phyloP scores from a whole-genome alignment of 2,113 vertebrate genomes.

The Pygoscelis antarcticus region DNA sequence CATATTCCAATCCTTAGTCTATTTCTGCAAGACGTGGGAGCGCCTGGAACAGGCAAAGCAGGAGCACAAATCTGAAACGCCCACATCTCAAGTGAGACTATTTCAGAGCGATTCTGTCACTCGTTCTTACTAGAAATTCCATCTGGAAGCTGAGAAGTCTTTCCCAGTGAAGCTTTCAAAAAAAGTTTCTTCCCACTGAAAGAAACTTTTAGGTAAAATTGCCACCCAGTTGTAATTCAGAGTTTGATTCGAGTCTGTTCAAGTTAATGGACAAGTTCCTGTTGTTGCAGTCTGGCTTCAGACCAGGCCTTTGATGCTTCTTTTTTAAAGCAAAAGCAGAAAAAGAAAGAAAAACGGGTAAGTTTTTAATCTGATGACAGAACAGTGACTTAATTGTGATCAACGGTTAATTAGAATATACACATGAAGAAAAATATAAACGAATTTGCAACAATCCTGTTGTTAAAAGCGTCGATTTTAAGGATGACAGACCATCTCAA shows the following conservation, averaged over 20 bases:
- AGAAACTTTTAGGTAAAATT: not conserved
- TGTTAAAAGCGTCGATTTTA: not conserved
- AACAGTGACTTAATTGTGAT: not conserved
- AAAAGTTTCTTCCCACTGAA: not conserved
- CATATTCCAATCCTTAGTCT: not conserved
- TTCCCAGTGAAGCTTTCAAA: not conserved
- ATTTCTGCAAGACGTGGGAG: constrained; percentile 45
- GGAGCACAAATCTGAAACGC: constrained; percentile 20
- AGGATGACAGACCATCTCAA: not conserved
- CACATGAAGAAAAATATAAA: not conserved
- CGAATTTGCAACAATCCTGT: not conserved
- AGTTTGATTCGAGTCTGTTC: not conserved
- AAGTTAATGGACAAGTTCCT: not conserved
- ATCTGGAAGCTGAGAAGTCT: constrained; percentile 9
- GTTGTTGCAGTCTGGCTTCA: not conserved
- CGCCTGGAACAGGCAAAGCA: constrained; percentile 47
- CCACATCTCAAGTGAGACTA: not conserved
- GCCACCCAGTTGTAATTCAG: not conserved
- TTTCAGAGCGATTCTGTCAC: constrained; percentile 4
- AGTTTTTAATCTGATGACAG: not conserved
- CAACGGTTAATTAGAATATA: not conserved
- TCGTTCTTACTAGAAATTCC: constrained; percentile 8
- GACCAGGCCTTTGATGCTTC: not conserved
- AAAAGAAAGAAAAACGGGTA: not conserved
- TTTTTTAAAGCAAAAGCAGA: not conserved